Conservation (phyloP, 2,113 vertebrate genomes). For the Chunga burmeisteri region DNA sequence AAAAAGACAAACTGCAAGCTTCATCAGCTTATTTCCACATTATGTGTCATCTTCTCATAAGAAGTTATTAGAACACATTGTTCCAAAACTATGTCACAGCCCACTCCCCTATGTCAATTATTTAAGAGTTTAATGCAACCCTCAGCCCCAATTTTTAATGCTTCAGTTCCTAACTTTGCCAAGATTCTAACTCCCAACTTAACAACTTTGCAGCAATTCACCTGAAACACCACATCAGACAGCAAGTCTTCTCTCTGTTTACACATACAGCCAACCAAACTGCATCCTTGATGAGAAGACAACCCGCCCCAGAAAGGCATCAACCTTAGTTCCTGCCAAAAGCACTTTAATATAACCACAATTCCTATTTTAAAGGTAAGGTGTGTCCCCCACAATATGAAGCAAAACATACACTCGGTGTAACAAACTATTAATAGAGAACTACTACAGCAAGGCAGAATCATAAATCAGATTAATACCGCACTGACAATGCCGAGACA, state of each 20-base stretch:
- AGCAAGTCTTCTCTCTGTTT: not conserved
- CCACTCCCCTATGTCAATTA: not conserved
- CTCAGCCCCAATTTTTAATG: not conserved
- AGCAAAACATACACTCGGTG: not conserved
- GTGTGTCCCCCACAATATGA: not conserved
- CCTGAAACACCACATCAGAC: not conserved
- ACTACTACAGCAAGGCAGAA: not conserved
- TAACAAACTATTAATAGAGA: not conserved
- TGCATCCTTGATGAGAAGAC: not conserved
- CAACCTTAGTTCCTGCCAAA: not conserved
- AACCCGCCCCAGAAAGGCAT: not conserved
- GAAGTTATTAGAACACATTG: not conserved
- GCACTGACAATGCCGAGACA: not conserved
- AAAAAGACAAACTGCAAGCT: not conserved
- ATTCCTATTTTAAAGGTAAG: not conserved
- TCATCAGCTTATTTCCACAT: not conserved
- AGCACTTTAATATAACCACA: not conserved
- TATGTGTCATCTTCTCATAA: not conserved
- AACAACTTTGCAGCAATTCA: not conserved
- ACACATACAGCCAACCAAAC: not conserved
- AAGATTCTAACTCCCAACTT: not conserved
- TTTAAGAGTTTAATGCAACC: not conserved
- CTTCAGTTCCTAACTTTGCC: not conserved
- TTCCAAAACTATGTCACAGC: not conserved
- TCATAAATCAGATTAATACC: not conserved